Conservation (phyloP, 2,888 invertebrate species). For the Watsonalla binaria region DNA sequence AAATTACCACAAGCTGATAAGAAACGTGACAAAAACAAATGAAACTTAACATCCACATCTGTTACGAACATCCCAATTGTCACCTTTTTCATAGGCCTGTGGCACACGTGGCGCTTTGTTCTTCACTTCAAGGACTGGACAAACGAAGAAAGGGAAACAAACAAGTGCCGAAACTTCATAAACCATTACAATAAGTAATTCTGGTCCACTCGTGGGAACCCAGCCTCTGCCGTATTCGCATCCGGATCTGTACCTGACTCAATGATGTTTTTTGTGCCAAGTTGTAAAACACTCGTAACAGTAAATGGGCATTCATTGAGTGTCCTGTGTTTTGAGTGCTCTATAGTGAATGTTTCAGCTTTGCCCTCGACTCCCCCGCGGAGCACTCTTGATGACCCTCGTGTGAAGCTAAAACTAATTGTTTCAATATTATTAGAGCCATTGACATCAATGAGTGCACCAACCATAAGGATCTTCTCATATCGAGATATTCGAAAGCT, state of each 20-base stretch:
- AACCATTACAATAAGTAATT: slow-evolving; percentile 47
- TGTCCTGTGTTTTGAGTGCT: slow-evolving; percentile 42
- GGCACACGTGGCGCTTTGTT: slow-evolving; percentile 65
- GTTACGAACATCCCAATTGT: slow-evolving; percentile 39
- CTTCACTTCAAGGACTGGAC: slow-evolving; percentile 29
- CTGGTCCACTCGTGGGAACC: slow-evolving; percentile 63
- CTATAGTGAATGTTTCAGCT: slow-evolving; percentile 26
- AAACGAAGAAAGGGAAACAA: slow-evolving; percentile 43
- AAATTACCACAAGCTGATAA: slow-evolving; percentile 12
- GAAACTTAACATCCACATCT: slow-evolving; percentile 40
- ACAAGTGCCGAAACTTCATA: slow-evolving; percentile 61
- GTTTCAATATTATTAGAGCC: slow-evolving; percentile 21
- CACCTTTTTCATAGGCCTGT: slow-evolving; percentile 18
- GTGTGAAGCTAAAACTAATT: slow-evolving; percentile 31
- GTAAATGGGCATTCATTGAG: slow-evolving; percentile 57
- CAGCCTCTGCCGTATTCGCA: slow-evolving; percentile 53
- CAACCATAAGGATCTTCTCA: not conserved
- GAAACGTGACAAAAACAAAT: slow-evolving; percentile 25
- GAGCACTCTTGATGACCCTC: slow-evolving; percentile 28
- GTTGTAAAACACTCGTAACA: slow-evolving; percentile 65
- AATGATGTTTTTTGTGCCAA: slow-evolving; percentile 43
- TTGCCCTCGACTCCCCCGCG: slow-evolving; percentile 16
- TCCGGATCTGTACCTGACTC: slow-evolving; percentile 64
- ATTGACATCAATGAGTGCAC: slow-evolving; percentile 6
- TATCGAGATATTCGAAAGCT: not conserved